Base-by-base conservation (phyloP, 2,797 vertebrate species). In the Propithecus perrieri region DNA sequence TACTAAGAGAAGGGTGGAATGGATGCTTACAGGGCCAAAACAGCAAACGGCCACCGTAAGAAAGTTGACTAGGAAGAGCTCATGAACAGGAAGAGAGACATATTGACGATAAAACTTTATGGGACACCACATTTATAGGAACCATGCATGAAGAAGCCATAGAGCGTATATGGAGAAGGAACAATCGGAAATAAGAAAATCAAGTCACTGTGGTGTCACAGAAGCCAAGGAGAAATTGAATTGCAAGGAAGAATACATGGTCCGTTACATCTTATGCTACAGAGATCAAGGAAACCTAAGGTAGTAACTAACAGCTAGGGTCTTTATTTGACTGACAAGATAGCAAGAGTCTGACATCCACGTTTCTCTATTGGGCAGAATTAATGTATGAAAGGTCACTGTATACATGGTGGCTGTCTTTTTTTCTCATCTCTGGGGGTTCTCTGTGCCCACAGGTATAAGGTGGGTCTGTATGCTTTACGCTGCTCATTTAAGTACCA, bases 201-300 rank as follows among this genome's bases (percentile, higher is more conserved):
- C n/a, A 78, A 91, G 63, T 80, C 59, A 95, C 6, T 30, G 11
- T 26, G 15, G 13, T 59, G 0, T 61, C 80, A 61, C 3, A 53
- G 69, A 87, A 92, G 59, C 76, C 71, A 94, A 95, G 43, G 33
- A 78, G n/a, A 95, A 91, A 46, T 10, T 63, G n/a, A 92, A 85
- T 84, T 85, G 65, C 80, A 78, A 79, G 57, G 17, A 95, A 72
- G 55, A 92, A 95, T 5, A 95, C 75, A 71, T 76, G 12, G n/a
- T 13, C 15, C 17, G 12, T 43, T 95, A 41, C 46, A 46, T 69
- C 30, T 75, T 72, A 14, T 20, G 57, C 81, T 74, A 13, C 53
- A 81, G 80, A 71, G 20, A 95, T 75, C 46, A 75, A 89, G 50
- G 41, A 46, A 94, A 61, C 30, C n/a, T 41, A 81, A 85, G 28